Percentiles rank a stretch among this genome's conserved stretches.
Evolutionary conservation across 2,888 invertebrate genomes (phyloP).

Genomic region (Dolichomitus sp.): DNA sequence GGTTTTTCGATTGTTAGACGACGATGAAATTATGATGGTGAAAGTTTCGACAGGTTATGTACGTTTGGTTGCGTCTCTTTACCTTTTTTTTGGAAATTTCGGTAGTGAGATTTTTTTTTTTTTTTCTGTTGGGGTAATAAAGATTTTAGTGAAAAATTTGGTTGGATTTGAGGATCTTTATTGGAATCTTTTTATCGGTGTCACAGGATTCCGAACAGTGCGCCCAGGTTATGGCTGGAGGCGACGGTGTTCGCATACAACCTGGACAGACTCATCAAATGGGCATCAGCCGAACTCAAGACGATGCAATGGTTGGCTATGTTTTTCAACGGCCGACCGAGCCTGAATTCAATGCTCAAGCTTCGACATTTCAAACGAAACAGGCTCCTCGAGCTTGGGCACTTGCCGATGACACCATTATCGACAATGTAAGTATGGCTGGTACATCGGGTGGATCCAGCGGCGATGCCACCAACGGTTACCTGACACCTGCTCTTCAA

Average conservation of each 20-base stretch:
- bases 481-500: slow-evolving; percentile 87
- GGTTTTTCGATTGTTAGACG: slow-evolving; percentile 50
- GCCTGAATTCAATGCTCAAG: slow-evolving; percentile 89
- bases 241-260: slow-evolving; percentile 83
- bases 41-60: slow-evolving; percentile 66
- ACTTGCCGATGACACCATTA: slow-evolving; percentile 94
- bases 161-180: background rate
- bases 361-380: slow-evolving; percentile 91
- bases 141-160: background rate
- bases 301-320: slow-evolving; percentile 97
- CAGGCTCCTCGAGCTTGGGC: slow-evolving; percentile 92
- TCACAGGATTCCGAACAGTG: slow-evolving; percentile 83
- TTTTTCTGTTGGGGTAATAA: background rate
- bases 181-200: background rate
- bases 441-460: slow-evolving; percentile 62
- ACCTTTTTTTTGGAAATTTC: slow-evolving; percentile 21
- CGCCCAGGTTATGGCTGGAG: slow-evolving; percentile 84
- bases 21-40: slow-evolving; percentile 57
- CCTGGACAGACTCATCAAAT: slow-evolving; percentile 84
- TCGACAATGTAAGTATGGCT: slow-evolving; percentile 91
- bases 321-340: slow-evolving; percentile 95
- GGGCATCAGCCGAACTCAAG: slow-evolving; percentile 88
- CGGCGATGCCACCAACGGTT: slow-evolving; percentile 65
- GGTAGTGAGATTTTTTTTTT: background rate
- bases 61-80: slow-evolving; percentile 52